Conservation (phyloP, 23 tunicate genomes). For the Styela clava region DNA sequence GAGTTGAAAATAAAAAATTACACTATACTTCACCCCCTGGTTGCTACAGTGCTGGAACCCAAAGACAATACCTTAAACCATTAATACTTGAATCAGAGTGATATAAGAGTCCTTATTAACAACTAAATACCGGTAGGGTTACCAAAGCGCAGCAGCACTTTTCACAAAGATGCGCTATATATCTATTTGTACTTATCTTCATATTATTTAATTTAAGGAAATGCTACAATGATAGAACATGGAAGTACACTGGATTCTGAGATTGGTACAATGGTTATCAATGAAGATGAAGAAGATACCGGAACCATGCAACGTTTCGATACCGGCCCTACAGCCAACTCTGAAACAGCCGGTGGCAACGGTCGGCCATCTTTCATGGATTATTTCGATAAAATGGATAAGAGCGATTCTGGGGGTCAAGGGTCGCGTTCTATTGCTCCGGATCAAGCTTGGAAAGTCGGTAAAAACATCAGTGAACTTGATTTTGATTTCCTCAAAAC, state of each 20-base stretch:
- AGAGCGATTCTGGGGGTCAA: constrained; percentile 36
- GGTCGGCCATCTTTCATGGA: constrained; percentile 88
- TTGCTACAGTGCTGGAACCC: too few relatives aligned
- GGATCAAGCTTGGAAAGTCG: constrained; percentile 90
- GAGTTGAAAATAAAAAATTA: too few relatives aligned
- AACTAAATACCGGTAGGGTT: too few relatives aligned
- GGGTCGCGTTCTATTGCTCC: constrained; percentile 49
- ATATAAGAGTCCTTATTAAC: too few relatives aligned
- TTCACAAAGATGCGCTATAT: too few relatives aligned
- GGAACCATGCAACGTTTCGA: constrained; percentile 87
- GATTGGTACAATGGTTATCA: constrained; percentile 90
- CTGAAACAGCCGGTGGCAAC: constrained; percentile 21
- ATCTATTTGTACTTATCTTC: too few relatives aligned
- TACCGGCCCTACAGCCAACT: constrained; percentile 57
- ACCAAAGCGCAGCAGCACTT: too few relatives aligned
- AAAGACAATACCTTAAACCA: too few relatives aligned
- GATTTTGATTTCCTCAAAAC: constrained; percentile 75
- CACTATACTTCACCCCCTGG: too few relatives aligned
- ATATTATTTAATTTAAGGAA: too few relatives aligned
- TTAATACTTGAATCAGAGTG: too few relatives aligned
- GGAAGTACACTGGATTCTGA: constrained; percentile 46
- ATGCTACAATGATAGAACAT: constrained; percentile 81
- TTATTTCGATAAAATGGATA: constrained; percentile 73
- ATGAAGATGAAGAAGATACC: constrained; percentile 57
- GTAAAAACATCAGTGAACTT: constrained; percentile 81